A percentile compares a stretch with the other conserved stretches of the same genome.
Evolutionary conservation across 1,140 invertebrate species (phyloP).

Genomic region (Dreissena polymorpha): DNA sequence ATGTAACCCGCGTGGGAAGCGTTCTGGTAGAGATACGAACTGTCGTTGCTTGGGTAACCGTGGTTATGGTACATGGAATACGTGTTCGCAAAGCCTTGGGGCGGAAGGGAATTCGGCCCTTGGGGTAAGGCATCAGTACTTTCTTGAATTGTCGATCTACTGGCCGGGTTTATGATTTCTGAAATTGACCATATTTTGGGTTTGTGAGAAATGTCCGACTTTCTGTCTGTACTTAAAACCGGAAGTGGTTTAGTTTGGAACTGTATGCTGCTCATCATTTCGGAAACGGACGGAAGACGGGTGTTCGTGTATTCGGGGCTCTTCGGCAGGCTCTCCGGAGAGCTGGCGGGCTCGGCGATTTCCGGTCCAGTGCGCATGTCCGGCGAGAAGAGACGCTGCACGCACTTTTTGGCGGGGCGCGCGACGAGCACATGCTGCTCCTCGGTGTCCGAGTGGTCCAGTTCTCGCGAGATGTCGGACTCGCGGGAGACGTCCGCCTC

Average conservation of each 20-base stretch:
- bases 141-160: conserved; percentile 11
- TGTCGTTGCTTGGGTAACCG: background rate
- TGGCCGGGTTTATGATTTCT: conserved; percentile 40
- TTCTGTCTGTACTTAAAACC: background rate
- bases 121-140: background rate
- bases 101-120: background rate
- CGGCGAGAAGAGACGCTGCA: conserved; percentile 49
- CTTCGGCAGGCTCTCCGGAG: conserved; percentile 45
- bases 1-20: background rate
- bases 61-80: background rate
- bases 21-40: background rate
- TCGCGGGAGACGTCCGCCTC: conserved; percentile 47
- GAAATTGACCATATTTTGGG: conserved; percentile 53
- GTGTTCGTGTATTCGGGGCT: background rate
- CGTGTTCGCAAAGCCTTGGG: background rate
- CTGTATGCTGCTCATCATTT: conserved; percentile 20
- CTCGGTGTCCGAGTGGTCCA: conserved; percentile 41
- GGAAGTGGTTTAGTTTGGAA: background rate
- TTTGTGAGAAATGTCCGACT: background rate
- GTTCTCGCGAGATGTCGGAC: background rate
- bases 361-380: conserved; percentile 1
- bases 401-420: conserved; percentile 37
- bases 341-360: conserved; percentile 34
- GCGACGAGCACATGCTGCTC: background rate
- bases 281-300: conserved; percentile 28